Evolutionary conservation across 1,140 invertebrate species (phyloP).

Genomic region (Magallana gigas): DNA sequence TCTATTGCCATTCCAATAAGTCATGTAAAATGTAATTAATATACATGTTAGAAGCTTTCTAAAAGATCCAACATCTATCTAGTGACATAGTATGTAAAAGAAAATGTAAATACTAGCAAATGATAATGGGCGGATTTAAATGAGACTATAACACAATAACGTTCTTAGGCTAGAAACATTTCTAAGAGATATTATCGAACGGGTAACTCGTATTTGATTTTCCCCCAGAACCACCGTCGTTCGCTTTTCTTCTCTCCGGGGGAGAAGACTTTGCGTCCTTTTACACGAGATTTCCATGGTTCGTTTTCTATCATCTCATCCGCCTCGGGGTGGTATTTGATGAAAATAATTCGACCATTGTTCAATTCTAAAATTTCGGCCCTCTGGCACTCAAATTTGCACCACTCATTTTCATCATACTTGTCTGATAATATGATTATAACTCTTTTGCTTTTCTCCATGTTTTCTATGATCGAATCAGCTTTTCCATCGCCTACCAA

Average conservation of each 20-base stretch:
- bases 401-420: conserved; percentile 58
- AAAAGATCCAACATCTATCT: no score
- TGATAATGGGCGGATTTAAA: no score
- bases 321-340: conserved; percentile 54
- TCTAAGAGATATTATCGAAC: neutral
- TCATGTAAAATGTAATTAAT: no score
- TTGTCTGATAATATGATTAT: conserved; percentile 51
- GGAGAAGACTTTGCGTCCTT: conserved; percentile 54
- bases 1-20: no score
- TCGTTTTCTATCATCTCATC: conserved; percentile 45
- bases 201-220: conserved; percentile 57
- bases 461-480: conserved; percentile 18
- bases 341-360: conserved; percentile 55
- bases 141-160: no score
- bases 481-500: conserved; percentile 32
- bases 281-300: conserved; percentile 54
- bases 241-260: conserved; percentile 53
- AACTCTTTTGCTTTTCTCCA: conserved; percentile 54
- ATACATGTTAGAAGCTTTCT: no score
- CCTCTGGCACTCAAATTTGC: conserved; percentile 52
- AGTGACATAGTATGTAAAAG: no score
- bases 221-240: conserved; percentile 56
- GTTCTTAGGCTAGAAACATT: no score
- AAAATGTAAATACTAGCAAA: no score
- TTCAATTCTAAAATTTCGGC: conserved; percentile 55